Percentiles rank a stretch among this genome's conserved stretches.
Conservation (phyloP, 2,888 invertebrate genomes). For the Heteromyza rotundicornis region DNA sequence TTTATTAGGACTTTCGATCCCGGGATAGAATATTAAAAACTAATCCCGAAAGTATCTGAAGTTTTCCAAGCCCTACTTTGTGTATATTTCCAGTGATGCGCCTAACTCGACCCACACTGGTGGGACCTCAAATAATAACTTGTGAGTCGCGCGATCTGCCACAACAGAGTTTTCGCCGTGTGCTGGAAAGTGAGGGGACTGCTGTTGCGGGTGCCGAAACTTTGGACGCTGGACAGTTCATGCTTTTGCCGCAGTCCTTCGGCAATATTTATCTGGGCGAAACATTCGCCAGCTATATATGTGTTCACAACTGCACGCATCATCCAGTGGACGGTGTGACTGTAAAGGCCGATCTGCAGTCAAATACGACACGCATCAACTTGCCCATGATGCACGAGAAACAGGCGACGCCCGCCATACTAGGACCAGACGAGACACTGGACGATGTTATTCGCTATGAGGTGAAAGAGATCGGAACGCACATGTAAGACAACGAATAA, state of each 20-base stretch:
- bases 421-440: constrained; percentile 82
- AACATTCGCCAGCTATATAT: constrained; percentile 97
- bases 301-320: constrained; percentile 93
- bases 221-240: constrained; percentile 77
- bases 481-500: constrained; percentile 75
- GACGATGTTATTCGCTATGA: constrained; percentile 98
- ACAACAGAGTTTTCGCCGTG: constrained; percentile 79
- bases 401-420: constrained; percentile 67
- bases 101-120: constrained; percentile 88
- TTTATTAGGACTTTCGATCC: too few species aligned
- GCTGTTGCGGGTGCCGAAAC: constrained; percentile 80
- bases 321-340: constrained; percentile 68
- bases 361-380: constrained; percentile 84
- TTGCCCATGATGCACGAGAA: constrained; percentile 78
- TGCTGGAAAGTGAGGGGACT: constrained; percentile 83
- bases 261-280: constrained; percentile 97
- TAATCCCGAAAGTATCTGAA: background rate
- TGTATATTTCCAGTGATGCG: constrained; percentile 87
- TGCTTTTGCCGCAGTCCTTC: constrained; percentile 94
- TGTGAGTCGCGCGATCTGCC: constrained; percentile 87
- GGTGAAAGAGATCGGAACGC: constrained; percentile 98
- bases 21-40: background rate
- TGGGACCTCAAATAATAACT: constrained; percentile 80
- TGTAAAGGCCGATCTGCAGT: constrained; percentile 88
- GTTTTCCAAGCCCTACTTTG: background rate